Evolutionary conservation across 2,113 vertebrate genomes (phyloP).

Genomic region (Dipodomys stephensi): DNA sequence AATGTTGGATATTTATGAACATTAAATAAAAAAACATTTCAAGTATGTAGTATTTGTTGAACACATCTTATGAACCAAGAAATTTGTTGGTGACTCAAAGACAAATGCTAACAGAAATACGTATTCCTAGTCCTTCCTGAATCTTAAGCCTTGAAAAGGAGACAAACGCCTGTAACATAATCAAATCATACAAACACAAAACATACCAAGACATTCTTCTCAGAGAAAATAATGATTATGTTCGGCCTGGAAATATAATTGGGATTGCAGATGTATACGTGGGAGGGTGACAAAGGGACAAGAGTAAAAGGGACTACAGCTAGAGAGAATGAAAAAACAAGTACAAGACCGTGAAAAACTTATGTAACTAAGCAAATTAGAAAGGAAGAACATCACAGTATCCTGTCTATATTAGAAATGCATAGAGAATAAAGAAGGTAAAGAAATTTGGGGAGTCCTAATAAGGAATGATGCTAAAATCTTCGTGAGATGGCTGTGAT

Average conservation of each 20-base stretch:
- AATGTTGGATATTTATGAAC: slow-evolving; percentile 63
- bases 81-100: slow-evolving; percentile 51
- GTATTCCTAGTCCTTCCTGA: neutral
- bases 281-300: neutral
- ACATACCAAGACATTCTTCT: neutral
- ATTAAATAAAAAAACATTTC: slow-evolving; percentile 54
- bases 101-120: slow-evolving; percentile 10
- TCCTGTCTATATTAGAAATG: neutral
- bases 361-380: slow-evolving; percentile 13
- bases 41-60: slow-evolving; percentile 28
- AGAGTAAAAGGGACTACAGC: neutral
- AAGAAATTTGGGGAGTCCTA: slow-evolving; percentile 20
- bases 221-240: slow-evolving; percentile 37
- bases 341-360: slow-evolving; percentile 25
- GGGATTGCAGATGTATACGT: neutral
- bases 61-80: slow-evolving; percentile 7
- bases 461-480: slow-evolving; percentile 51
- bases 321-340: neutral
- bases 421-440: slow-evolving; percentile 5
- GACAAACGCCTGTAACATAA: neutral
- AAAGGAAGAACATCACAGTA: neutral
- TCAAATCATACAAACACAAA: neutral
- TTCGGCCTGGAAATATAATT: slow-evolving; percentile 19
- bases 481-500: slow-evolving; percentile 38
- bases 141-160: slow-evolving; percentile 31